Evolutionary conservation across 2,888 invertebrate genomes (phyloP), one percentile per base, ranked within the genome.

Genomic region (Kuschelorhynchus macadamiae): DNA sequence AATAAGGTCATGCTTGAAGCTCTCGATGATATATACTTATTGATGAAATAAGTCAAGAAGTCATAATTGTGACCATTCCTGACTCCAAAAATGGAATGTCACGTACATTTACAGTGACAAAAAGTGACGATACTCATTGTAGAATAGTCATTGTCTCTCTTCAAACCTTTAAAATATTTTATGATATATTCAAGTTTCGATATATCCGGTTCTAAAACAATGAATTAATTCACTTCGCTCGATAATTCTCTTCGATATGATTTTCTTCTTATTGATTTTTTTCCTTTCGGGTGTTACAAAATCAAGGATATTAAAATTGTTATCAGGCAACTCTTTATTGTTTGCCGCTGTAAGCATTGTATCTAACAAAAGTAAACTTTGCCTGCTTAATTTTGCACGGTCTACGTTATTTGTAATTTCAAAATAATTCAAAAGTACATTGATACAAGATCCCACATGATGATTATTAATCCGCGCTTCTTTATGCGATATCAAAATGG

Each of bases 111-210:
- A n/a, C n/a, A n/a, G n/a, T n/a, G n/a, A n/a, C n/a, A n/a, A n/a
- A n/a, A n/a, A n/a, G n/a, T n/a, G n/a, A n/a, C n/a, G n/a, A n/a
- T 71, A 21, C 60, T 64, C 0, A 75, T 18, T 7, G 55, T 41
- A 17, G 63, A 41, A 49, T 74, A 75, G n/a, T 68, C 64, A 4
- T 47, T 36, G 64, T 75, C 75, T 14, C 72, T 65, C 39, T 65
- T 75, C 7, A 75, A 41, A 0, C 74, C 73, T 42, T 47, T 73
- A 33, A 72, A 75, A 11, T n/a, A n/a, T 16, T 49, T 18, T 4
- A 75, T 59, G 7, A 56, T 25, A 1, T 61, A 46, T 52, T 70
- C 67, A 2, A 72, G 39, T 7, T 64, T 60, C 2, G 30, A n/a
- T 9, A 66, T 53, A 21, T 21, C 32, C 9, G 60, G 50, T 44